Percentiles rank a stretch among this genome's conserved stretches.
phyloP scores from a whole-genome alignment of 2,113 vertebrate species.

The Actenoides lindsayi region DNA sequence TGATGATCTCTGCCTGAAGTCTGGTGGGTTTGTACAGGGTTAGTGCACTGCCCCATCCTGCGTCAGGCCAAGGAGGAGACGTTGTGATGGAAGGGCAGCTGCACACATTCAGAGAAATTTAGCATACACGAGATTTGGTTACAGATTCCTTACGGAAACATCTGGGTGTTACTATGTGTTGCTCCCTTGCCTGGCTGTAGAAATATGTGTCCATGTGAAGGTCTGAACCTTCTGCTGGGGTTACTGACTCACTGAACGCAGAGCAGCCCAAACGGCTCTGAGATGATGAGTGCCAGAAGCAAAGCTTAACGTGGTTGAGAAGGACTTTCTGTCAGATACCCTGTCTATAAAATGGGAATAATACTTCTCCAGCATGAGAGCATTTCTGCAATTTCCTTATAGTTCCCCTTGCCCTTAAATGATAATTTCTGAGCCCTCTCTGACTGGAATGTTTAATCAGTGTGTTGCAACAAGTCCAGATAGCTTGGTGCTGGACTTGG shows the following conservation, averaged over 20 bases:
- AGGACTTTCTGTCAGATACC: background rate
- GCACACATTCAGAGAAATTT: background rate
- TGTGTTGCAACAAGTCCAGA: background rate
- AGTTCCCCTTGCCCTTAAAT: background rate
- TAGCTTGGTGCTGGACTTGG: background rate
- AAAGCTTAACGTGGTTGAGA: background rate
- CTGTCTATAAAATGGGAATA: background rate
- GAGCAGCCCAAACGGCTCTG: background rate
- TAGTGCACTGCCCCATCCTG: background rate
- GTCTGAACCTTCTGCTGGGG: background rate
- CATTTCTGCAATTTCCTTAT: background rate
- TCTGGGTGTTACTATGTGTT: background rate
- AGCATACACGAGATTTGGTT: background rate
- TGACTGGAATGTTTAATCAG: background rate
- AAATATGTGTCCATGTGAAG: background rate
- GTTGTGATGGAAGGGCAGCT: background rate
- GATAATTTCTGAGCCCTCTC: background rate
- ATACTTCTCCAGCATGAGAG: background rate
- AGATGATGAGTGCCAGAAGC: background rate
- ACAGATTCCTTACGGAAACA: background rate
- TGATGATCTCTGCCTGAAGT: constrained; percentile 71
- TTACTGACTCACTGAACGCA: background rate
- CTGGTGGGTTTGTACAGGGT: constrained; percentile 9
- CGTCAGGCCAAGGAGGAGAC: background rate
- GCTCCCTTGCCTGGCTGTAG: background rate